A percentile compares a stretch with the other conserved stretches of the same genome.
These are phyloP conservation scores for Corythoichthys haematopterus DNA, from an alignment of 2,113 vertebrate species.

Conservation along the genomic window DNA sequence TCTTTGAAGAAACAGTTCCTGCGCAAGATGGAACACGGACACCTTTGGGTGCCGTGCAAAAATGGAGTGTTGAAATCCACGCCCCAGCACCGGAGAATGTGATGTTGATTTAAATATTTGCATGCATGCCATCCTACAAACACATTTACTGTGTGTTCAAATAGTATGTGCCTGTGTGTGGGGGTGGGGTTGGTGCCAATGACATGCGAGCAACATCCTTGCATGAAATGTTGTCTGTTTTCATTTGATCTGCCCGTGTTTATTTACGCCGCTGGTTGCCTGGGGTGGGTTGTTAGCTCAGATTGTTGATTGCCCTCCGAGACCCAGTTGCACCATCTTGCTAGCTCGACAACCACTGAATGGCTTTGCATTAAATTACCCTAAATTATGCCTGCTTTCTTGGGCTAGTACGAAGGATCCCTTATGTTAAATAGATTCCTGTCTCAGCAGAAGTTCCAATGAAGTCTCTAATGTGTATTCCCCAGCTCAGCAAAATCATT, in stretches of 20 bases:
- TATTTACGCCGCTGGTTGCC: conserved; percentile 30
- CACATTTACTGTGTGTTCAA: conserved; percentile 22
- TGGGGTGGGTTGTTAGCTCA: conserved; percentile 46
- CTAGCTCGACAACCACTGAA: conserved; percentile 47
- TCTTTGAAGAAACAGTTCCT: conserved; percentile 34
- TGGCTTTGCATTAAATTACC: conserved; percentile 40
- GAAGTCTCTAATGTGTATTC: conserved; percentile 4
- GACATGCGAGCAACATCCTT: conserved; percentile 35
- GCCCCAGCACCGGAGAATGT: conserved; percentile 46
- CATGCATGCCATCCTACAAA: conserved; percentile 45
- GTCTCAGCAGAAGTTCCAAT: background rate
- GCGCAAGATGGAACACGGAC: conserved; percentile 24
- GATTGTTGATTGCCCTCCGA: conserved; percentile 49
- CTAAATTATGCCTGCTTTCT: conserved; percentile 46
- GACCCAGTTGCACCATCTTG: conserved; percentile 29
- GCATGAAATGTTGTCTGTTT: conserved; percentile 43
- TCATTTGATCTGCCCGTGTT: conserved; percentile 47
- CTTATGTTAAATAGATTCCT: conserved; percentile 16
- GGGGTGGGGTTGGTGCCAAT: background rate
- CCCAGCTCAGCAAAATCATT: background rate
- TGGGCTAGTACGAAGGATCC: conserved; percentile 12
- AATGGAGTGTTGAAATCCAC: conserved; percentile 25
- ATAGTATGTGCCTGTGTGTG: conserved; percentile 6
- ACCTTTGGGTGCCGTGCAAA: conserved; percentile 33
- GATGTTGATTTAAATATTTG: conserved; percentile 56